Evolutionary conservation across 2,797 vertebrate species (phyloP).

Genomic region (Semaprochilodus insignis): DNA sequence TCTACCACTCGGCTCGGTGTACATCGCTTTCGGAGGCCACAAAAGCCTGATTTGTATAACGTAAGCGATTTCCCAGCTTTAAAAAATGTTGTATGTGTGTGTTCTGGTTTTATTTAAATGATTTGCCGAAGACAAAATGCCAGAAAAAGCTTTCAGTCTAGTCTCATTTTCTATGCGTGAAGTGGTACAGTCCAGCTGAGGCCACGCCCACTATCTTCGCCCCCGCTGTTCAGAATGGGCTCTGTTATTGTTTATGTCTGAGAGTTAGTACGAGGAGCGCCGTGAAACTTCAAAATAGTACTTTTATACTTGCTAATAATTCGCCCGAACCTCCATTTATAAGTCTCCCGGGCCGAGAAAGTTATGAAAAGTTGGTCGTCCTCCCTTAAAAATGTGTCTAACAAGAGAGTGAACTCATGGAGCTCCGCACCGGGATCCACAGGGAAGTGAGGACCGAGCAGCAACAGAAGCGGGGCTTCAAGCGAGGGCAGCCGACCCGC

Average conservation of each 20-base stretch:
- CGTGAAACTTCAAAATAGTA: not conserved
- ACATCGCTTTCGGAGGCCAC: not conserved
- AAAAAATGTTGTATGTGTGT: too few species aligned
- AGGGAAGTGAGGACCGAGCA: constrained; percentile 65
- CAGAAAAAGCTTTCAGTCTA: not conserved
- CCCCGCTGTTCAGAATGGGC: not conserved
- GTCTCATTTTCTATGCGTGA: not conserved
- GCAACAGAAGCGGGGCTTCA: constrained; percentile 52
- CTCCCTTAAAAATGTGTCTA: constrained; percentile 61
- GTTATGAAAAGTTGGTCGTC: constrained; percentile 71
- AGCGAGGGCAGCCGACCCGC: constrained; percentile 45
- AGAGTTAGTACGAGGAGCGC: not conserved
- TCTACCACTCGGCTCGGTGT: not conserved
- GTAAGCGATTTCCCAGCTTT: too few species aligned
- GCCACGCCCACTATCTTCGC: constrained; percentile 44
- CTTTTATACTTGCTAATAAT: not conserved
- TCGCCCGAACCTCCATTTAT: not conserved
- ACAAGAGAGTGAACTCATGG: constrained; percentile 73
- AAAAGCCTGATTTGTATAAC: not conserved
- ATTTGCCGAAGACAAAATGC: not conserved
- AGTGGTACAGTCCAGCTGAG: constrained; percentile 42
- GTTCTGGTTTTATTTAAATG: too few species aligned
- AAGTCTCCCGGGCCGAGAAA: constrained; percentile 23
- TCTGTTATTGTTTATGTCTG: constrained; percentile 48
- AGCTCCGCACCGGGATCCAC: constrained; percentile 71